Base-by-base conservation (phyloP, 2,888 invertebrate genomes). In the Xestia c-nigrum region DNA sequence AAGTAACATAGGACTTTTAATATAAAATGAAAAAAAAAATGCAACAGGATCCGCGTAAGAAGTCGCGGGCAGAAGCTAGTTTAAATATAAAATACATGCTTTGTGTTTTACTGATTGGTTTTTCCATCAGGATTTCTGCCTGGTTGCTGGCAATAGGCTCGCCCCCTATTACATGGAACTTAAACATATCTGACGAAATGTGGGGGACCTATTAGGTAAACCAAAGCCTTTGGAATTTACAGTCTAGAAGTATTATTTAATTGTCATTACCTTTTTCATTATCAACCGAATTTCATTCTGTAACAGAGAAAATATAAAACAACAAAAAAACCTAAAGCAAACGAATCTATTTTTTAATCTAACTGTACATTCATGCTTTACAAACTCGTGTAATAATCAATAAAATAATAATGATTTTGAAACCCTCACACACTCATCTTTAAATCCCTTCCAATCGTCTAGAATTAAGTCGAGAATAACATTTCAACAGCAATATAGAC, bases 401-500 rank as follows among this genome's bases (percentile, higher is more conserved):
- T 50, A 21, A 52, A 61, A 47, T 16, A 47, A 31, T 55, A 43
- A 50, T 43, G 3, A 78, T 64, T 61, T 47, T 52, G 6, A 65
- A 52, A 55, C 31, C 24, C 7, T 38, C 47, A 43, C 21, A 16
- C 47, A 67, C 46, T 16, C 46, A 24, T 81, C 70, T 72, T 63
- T 59, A 65, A 76, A 72, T 63, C 40, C 61, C 1, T 21, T 21
- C 61, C 66, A 75, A 68, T 84, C 55, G 21, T 52, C 50, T 52
- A 43, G 67, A 74, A 52, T 63, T 46, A 81, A 76, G 31, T 46
- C 24, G 40, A 68, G 7, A 72, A 67, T 70, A 85, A 72, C 63
- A 72, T 61, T 75, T 59, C 65, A 24, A 61, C 40, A 71, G 72
- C 75, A 61, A 47, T 69, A 71, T 31, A 55, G 50, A 69, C 1